These are phyloP conservation scores for Sanderia malayensis DNA, from an alignment of 30 jellyfish, hydroid and myxozoan genomes.

Conservation along the genomic window DNA sequence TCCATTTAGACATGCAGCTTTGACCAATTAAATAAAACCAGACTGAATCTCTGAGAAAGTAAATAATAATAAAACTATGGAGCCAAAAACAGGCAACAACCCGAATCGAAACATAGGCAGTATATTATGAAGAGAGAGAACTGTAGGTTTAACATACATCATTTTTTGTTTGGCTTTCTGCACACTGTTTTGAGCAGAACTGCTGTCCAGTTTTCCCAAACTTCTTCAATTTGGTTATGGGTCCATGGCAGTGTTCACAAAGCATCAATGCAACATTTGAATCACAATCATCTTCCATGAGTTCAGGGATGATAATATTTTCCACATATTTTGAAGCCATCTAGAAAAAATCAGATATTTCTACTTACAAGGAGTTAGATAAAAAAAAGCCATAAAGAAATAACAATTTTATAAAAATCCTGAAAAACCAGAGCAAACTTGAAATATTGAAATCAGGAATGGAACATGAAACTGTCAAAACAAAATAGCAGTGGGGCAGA, in stretches of 20 bases:
- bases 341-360: neutral
- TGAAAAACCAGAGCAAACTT: neutral
- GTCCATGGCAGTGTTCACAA: conserved; percentile 53
- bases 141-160: too few relatives aligned
- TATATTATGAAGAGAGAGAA: too few relatives aligned
- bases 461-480: too few relatives aligned
- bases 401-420: neutral
- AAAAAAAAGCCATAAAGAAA: neutral
- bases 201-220: conserved; percentile 57
- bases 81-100: too few relatives aligned
- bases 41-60: too few relatives aligned
- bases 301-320: neutral
- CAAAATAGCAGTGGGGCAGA: too few relatives aligned
- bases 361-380: neutral
- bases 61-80: too few relatives aligned
- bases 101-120: too few relatives aligned
- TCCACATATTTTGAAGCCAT: neutral
- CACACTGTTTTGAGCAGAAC: conserved; percentile 60
- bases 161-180: conserved; percentile 20
- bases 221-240: conserved; percentile 47
- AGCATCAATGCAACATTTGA: conserved; percentile 50
- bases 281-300: conserved; percentile 21
- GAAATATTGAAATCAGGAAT: too few relatives aligned
- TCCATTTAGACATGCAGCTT: too few relatives aligned
- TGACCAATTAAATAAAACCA: too few relatives aligned